Percentiles rank a stretch among this genome's conserved stretches.
phyloP scores from a whole-genome alignment of 2,888 invertebrate species.

The Acleris cristana region DNA sequence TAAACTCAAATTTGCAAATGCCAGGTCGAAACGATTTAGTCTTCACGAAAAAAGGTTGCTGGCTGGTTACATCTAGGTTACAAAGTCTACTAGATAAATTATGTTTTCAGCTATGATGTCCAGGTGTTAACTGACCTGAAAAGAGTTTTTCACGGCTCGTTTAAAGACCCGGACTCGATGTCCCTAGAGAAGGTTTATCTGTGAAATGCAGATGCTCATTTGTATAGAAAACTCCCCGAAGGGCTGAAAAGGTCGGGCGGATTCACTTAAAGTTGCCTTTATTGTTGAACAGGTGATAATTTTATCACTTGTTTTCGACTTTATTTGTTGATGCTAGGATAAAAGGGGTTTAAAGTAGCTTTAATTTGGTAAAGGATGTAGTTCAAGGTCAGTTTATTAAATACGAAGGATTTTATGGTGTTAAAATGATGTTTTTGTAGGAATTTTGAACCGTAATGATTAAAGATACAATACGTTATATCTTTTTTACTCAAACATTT shows the following conservation, averaged over 20 bases:
- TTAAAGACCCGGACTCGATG: conserved; percentile 19
- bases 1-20: too few species aligned
- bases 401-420: too few species aligned
- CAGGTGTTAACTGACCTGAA: conserved; percentile 25
- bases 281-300: conserved; percentile 22
- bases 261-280: conserved; percentile 16
- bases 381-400: too few species aligned
- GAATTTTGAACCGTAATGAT: too few species aligned
- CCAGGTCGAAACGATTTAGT: not conserved
- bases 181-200: conserved; percentile 29
- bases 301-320: conserved; percentile 3
- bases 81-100: not conserved
- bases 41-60: not conserved
- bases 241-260: conserved; percentile 19
- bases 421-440: too few species aligned
- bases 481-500: too few species aligned
- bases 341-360: not conserved
- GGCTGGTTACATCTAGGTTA: not conserved
- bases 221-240: conserved; percentile 25
- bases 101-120: conserved; percentile 8
- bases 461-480: too few species aligned
- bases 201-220: conserved; percentile 25
- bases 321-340: not conserved
- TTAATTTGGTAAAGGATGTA: not conserved
- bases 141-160: conserved; percentile 30